phyloP scores from a whole-genome alignment of 1,140 invertebrate species.

The Hydropsyche tenuis region DNA sequence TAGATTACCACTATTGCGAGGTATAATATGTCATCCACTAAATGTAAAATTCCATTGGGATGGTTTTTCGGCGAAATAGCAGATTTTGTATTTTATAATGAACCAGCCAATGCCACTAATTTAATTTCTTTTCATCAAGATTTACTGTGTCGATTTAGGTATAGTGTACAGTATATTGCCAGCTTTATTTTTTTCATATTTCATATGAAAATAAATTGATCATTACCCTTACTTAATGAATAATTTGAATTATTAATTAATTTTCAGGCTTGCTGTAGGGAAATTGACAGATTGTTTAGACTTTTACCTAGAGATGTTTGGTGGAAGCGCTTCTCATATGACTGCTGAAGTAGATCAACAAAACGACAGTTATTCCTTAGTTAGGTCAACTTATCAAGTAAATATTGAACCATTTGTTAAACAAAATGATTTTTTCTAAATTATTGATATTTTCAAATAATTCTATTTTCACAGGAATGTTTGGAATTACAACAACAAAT shows the following conservation, averaged over 20 bases:
- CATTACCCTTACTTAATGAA: background rate
- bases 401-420: slow-evolving; percentile 32
- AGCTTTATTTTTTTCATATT: background rate
- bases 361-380: slow-evolving; percentile 71
- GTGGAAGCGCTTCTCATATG: slow-evolving; percentile 80
- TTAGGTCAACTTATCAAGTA: slow-evolving; percentile 80
- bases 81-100: slow-evolving; percentile 65
- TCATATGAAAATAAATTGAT: background rate
- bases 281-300: slow-evolving; percentile 78
- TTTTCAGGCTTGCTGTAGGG: slow-evolving; percentile 80
- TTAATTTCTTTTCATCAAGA: slow-evolving; percentile 58
- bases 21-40: slow-evolving; percentile 88
- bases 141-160: slow-evolving; percentile 58
- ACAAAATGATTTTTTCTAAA: background rate
- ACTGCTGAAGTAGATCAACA: slow-evolving; percentile 78
- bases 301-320: slow-evolving; percentile 76
- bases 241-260: slow-evolving; percentile 6
- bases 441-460: slow-evolving; percentile 2
- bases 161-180: slow-evolving; percentile 20
- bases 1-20: slow-evolving; percentile 86
- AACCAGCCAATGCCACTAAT: slow-evolving; percentile 57
- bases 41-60: slow-evolving; percentile 89
- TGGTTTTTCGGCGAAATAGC: slow-evolving; percentile 90
- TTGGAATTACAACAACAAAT: slow-evolving; percentile 61
- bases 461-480: slow-evolving; percentile 50